These are phyloP conservation scores for Polymixis lichenea DNA, from an alignment of 2,888 invertebrate species.

Conservation along the genomic window DNA sequence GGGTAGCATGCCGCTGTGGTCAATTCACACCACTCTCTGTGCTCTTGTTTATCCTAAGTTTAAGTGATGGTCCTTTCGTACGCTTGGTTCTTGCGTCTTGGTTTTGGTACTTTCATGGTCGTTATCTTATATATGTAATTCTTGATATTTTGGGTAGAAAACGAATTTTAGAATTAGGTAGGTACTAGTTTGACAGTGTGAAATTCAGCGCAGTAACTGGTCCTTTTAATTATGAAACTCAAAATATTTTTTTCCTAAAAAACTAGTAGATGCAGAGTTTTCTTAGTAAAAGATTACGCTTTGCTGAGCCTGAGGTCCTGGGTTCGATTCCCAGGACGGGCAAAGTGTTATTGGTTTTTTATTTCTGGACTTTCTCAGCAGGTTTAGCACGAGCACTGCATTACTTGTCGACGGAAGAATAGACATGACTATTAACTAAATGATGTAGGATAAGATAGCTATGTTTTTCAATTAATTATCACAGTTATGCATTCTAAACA, in stretches of 20 bases:
- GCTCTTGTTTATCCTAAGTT: neutral
- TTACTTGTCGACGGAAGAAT: no score
- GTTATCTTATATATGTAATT: neutral
- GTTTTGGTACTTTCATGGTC: neutral
- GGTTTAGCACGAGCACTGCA: no score
- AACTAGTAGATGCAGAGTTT: neutral
- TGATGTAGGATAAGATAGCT: no score
- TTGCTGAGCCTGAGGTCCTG: no score
- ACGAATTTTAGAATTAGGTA: no score
- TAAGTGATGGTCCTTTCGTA: neutral
- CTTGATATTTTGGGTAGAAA: neutral
- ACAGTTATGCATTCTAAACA: no score
- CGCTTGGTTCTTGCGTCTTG: neutral
- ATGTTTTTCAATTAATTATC: no score
- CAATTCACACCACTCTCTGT: neutral
- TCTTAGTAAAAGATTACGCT: neutral
- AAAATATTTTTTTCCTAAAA: neutral
- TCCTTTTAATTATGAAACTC: neutral
- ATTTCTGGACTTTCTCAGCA: no score
- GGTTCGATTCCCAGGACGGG: no score
- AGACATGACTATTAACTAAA: no score
- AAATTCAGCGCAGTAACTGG: neutral
- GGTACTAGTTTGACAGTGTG: no score
- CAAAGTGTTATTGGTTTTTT: no score
- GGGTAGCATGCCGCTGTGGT: neutral